phyloP scores from a whole-genome alignment of 1,140 invertebrate genomes.

The Ylistrum balloti region DNA sequence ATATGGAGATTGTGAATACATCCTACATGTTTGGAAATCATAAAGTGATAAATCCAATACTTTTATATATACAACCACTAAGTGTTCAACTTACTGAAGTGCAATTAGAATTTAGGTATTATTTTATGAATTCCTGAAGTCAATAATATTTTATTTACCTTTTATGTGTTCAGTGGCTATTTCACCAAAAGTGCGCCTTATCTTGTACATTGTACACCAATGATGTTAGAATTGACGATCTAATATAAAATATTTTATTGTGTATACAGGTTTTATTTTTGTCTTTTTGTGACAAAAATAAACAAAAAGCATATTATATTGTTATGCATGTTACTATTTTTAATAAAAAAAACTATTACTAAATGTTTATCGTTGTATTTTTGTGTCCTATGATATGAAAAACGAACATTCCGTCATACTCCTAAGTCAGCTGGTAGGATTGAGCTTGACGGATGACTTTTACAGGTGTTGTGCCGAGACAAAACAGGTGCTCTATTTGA shows the following conservation, averaged over 20 bases:
- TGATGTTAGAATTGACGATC: neutral
- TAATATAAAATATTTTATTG: conserved; percentile 23
- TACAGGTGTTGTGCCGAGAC: neutral
- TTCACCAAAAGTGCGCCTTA: conserved; percentile 21
- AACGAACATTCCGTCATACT: neutral
- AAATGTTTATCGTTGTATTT: neutral
- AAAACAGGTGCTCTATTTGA: neutral
- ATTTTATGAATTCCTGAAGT: conserved; percentile 37
- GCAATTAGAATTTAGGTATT: neutral
- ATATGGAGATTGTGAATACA: no score
- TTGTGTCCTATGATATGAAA: neutral
- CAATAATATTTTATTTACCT: neutral
- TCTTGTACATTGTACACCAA: neutral
- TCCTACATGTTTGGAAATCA: no score
- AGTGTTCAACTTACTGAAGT: neutral
- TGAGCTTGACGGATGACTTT: neutral
- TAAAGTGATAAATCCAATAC: no score
- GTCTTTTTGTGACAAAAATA: conserved; percentile 22
- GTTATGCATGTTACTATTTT: conserved; percentile 23
- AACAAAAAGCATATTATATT: conserved; percentile 29
- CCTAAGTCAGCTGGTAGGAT: neutral
- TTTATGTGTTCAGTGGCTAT: conserved; percentile 9
- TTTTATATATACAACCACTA: no score
- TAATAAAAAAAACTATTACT: conserved; percentile 3
- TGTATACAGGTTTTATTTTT: neutral